Evolutionary conservation across 1,140 invertebrate genomes (phyloP).

Genomic region (Hypothenemus hampei): DNA sequence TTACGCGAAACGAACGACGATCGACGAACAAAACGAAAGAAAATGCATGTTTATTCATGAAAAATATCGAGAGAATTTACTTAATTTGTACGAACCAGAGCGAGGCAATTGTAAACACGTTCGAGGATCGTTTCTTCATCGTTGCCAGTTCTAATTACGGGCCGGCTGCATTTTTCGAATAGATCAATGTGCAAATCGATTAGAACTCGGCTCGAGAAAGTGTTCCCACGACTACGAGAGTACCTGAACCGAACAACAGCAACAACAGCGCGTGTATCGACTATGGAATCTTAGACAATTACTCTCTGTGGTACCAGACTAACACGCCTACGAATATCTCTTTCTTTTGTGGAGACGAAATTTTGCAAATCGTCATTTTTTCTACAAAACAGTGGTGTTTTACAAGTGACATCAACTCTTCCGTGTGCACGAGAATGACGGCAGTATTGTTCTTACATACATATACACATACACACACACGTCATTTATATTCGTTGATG

Average conservation of each 20-base stretch:
- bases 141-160: constrained; percentile 22
- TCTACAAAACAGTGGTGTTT: too few relatives aligned
- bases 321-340: constrained; percentile 32
- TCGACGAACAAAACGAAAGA: not conserved
- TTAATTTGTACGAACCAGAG: constrained; percentile 14
- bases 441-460: constrained; percentile 22
- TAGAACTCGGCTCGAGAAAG: constrained; percentile 32
- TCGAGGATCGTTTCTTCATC: constrained; percentile 22
- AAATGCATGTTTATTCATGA: constrained; percentile 6
- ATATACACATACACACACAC: too few relatives aligned
- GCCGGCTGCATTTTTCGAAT: constrained; percentile 24
- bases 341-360: too few relatives aligned
- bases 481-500: constrained; percentile 16
- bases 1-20: too few relatives aligned
- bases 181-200: constrained; percentile 30
- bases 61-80: constrained; percentile 6
- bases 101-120: constrained; percentile 22
- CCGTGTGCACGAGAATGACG: not conserved
- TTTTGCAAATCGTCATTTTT: too few relatives aligned
- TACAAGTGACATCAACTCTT: too few relatives aligned
- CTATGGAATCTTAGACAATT: constrained; percentile 34
- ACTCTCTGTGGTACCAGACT: constrained; percentile 28
- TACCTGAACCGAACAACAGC: too few relatives aligned
- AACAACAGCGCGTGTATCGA: constrained; percentile 29
- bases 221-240: constrained; percentile 32